Base-by-base conservation (phyloP, 2,888 invertebrate genomes). In the Craniophora ligustri region DNA sequence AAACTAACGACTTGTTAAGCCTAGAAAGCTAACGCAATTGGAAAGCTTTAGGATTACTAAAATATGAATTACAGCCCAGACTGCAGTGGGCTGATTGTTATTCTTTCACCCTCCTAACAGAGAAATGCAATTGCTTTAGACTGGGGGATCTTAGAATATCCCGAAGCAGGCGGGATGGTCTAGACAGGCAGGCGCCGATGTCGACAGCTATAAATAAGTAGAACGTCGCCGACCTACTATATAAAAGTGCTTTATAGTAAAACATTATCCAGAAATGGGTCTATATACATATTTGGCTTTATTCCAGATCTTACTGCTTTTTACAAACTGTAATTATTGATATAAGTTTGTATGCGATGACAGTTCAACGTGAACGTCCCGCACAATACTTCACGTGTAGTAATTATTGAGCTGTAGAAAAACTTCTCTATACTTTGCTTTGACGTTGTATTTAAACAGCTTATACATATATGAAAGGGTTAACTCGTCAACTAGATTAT, bases 101-200 rank as follows among this genome's bases (percentile, higher is more conserved):
- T 63, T 47, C 19, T 44, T 34, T 49, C 13, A 39, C 55, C 16
- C n/a, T 30, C 21, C 4, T 21, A 46, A 35, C 23, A 15, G 40
- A 41, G 23, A 50, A 53, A 58, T 67, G 62, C 60, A 67, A 46
- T 58, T 51, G 63, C 53, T 62, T 26, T 21, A 54, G 71, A 68
- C 59, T 60, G 71, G 69, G 70, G 68, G 67, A 73, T 79, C 65
- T 75, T 63, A 77, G 72, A 76, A 78, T 81, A 79, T 75, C 76
- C 72, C 71, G 67, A 57, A 80, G 78, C 77, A 82, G 75, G 68
- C 73, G 75, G 78, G 81, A 78, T 79, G 78, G 85, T 82, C 86
- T 84, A 89, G 88, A 86, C 91, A 72, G 62, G 53, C 58, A 62
- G 91, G 87, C 90, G 91, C 84, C 88, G 65, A 50, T 71, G 70